Conservation (phyloP, 2,888 invertebrate genomes). For the Stenodema calcarata region DNA sequence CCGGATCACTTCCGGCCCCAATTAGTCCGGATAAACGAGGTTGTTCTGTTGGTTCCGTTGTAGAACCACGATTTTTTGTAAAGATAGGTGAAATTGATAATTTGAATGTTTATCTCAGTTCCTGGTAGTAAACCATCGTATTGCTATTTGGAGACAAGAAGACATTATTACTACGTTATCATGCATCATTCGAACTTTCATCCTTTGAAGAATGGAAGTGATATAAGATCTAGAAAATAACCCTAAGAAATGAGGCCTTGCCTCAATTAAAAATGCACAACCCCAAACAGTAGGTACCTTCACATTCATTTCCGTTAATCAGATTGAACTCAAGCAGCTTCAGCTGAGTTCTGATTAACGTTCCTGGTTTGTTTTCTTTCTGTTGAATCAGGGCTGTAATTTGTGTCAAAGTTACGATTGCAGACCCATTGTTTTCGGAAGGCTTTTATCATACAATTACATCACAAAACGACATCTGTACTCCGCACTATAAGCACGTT, state of each 20-base stretch:
- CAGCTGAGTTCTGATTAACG: not conserved
- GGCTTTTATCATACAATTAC: slow-evolving; percentile 32
- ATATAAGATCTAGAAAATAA: not conserved
- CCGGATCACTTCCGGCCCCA: no score
- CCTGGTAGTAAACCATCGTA: no score
- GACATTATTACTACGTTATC: no score
- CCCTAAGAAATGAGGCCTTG: not conserved
- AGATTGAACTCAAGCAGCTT: not conserved
- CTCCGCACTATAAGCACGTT: not conserved
- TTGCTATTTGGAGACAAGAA: no score
- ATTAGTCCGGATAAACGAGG: no score
- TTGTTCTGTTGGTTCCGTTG: no score
- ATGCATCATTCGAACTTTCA: not conserved
- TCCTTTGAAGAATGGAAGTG: not conserved
- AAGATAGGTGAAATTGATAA: no score
- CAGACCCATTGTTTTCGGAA: not conserved
- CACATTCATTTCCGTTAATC: slow-evolving; percentile 6
- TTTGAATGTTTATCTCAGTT: no score
- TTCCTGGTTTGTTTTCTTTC: slow-evolving; percentile 4
- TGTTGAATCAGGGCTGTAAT: not conserved
- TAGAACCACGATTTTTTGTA: no score
- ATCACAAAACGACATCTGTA: slow-evolving; percentile 27
- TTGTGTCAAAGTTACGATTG: not conserved
- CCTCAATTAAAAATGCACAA: not conserved
- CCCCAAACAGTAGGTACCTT: not conserved